phyloP scores from a whole-genome alignment of 2,888 invertebrate species.

The Oasisia sp. region DNA sequence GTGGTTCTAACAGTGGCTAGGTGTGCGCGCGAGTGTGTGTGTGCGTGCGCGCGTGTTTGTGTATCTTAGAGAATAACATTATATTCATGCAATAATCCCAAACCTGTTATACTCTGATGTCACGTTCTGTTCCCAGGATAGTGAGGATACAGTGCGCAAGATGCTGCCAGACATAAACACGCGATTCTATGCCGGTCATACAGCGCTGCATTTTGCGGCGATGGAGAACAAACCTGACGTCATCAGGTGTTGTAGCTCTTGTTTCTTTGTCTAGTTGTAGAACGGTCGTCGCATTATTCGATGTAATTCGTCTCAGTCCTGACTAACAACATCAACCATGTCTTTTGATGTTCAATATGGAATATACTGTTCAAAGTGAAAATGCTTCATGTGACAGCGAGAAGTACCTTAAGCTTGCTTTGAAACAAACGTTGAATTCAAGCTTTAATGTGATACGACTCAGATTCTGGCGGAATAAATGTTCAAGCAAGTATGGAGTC shows the following conservation, averaged over 20 bases:
- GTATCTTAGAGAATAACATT: too few relatives aligned
- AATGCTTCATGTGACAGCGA: too few relatives aligned
- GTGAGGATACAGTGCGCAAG: slow-evolving; percentile 36
- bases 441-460: too few relatives aligned
- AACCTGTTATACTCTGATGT: background rate
- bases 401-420: too few relatives aligned
- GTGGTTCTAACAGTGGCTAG: too few relatives aligned
- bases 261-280: background rate
- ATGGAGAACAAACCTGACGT: slow-evolving; percentile 43
- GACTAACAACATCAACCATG: background rate
- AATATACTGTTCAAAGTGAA: too few relatives aligned
- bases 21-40: too few relatives aligned
- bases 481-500: too few relatives aligned
- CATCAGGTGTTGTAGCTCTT: background rate
- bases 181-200: slow-evolving; percentile 56
- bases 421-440: too few relatives aligned
- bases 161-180: slow-evolving; percentile 50
- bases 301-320: background rate
- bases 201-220: slow-evolving; percentile 64
- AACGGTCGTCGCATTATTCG: background rate
- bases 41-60: too few relatives aligned
- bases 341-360: too few relatives aligned
- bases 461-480: too few relatives aligned
- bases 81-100: background rate
- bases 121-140: slow-evolving; percentile 24